Base-by-base conservation (phyloP, 2,797 vertebrate genomes). In the Onychomys leucogaster region DNA sequence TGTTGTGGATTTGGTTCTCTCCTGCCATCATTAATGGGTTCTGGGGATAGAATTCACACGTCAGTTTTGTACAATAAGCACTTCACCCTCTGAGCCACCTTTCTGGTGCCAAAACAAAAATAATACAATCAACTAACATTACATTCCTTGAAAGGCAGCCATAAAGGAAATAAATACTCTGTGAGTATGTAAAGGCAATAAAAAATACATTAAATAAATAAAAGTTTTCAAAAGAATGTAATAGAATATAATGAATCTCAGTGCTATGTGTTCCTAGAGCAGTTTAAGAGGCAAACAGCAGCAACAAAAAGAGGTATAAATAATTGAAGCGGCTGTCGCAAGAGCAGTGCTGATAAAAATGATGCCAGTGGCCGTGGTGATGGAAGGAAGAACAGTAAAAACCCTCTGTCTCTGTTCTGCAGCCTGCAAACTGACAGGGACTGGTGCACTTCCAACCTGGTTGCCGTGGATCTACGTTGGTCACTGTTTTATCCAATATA, bases 301-400 rank as follows among this genome's bases (percentile, higher is more conserved):
- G 8, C 19, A 67, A 16, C 13, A 77, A 84, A n/a, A 67, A 41
- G 63, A 75, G 29, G 23, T 27, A 73, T 49, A 73, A 12, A 75
- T 63, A 25, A 16, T 49, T 23, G 55, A 75, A 16, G 6, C 8
- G 49, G 73, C 27, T 14, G 14, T 11, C 75, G 57, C 21, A 25
- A 65, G 43, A 49, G 2, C 41, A 21, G 43, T 32, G 83, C 13
- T 34, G 29, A 89, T 21, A 75, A 73, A 34, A 46, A 88, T 13
- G 32, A 46, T 27, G 32, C 12, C n/a, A 37, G 11, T 10, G 57
- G 12, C 59, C 16, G 23, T 23, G 43, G 78, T 37, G n/a, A 34
- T 55, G 37, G 91, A 77, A 78, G 55, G 32, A 89, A 91, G 5
- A 91, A 46, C 19, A 65, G 69, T 67, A 78, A 94, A 91, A 95